phyloP scores from a whole-genome alignment of 2,113 vertebrate genomes.

The Petromus typicus region DNA sequence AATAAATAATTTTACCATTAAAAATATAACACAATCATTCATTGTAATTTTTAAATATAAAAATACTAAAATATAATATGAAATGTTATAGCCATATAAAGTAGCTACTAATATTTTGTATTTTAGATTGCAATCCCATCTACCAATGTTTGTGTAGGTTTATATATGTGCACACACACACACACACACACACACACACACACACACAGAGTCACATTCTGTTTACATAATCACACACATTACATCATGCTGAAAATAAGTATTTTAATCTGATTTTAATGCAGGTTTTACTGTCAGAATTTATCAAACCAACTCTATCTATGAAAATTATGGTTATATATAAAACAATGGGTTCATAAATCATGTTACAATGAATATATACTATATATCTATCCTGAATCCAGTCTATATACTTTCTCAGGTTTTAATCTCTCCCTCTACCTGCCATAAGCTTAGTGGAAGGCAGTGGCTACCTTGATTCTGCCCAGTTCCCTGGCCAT shows the following conservation, averaged over 20 bases:
- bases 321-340: background rate
- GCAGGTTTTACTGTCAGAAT: background rate
- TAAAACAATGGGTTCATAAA: background rate
- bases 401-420: background rate
- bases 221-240: background rate
- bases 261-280: background rate
- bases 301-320: background rate
- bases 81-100: slow-evolving; percentile 1
- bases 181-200: too few species aligned
- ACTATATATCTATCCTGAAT: background rate
- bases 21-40: background rate
- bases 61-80: slow-evolving; percentile 1
- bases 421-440: background rate
- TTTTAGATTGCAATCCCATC: background rate
- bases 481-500: background rate
- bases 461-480: too few species aligned
- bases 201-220: background rate
- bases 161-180: too few species aligned
- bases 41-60: background rate
- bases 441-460: background rate
- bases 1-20: too few species aligned
- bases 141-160: background rate
- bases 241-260: background rate
- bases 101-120: background rate
- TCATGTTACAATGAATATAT: background rate